These are phyloP conservation scores for Drosophila merina DNA, from an alignment of 2,888 invertebrate genomes.

Conservation along the genomic window DNA sequence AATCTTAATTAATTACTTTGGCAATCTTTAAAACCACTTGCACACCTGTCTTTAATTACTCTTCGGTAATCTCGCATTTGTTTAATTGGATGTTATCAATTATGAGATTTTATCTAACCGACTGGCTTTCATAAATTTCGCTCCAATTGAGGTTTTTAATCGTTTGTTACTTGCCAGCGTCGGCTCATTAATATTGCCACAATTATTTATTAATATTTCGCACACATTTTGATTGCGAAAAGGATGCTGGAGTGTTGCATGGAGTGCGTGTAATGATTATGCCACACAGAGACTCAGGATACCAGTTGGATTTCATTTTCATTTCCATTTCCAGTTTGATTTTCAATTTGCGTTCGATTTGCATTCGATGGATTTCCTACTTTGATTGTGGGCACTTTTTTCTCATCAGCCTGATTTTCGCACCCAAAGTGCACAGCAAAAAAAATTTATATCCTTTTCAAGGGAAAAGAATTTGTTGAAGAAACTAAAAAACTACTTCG, in stretches of 20 bases:
- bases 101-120: constrained; percentile 1
- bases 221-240: constrained; percentile 2
- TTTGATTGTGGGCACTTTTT: neutral
- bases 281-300: constrained; percentile 11
- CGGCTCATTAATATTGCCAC: constrained; percentile 12
- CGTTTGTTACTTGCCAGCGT: constrained; percentile 2
- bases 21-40: neutral
- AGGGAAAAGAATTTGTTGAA: neutral
- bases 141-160: constrained; percentile 1
- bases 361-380: constrained; percentile 19
- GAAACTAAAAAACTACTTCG: neutral
- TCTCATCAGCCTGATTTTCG: neutral
- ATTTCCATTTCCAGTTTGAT: constrained; percentile 25
- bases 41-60: neutral
- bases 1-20: neutral
- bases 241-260: constrained; percentile 1
- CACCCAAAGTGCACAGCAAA: neutral
- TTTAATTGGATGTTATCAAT: constrained; percentile 6
- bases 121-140: constrained; percentile 7
- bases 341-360: constrained; percentile 18
- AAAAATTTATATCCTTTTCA: neutral
- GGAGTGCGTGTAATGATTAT: constrained; percentile 7
- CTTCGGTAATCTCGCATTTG: constrained; percentile 5
- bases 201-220: constrained; percentile 15
- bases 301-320: constrained; percentile 3